Evolutionary conservation across 2,888 invertebrate genomes (phyloP).

Genomic region (Rhodophaea formosa): DNA sequence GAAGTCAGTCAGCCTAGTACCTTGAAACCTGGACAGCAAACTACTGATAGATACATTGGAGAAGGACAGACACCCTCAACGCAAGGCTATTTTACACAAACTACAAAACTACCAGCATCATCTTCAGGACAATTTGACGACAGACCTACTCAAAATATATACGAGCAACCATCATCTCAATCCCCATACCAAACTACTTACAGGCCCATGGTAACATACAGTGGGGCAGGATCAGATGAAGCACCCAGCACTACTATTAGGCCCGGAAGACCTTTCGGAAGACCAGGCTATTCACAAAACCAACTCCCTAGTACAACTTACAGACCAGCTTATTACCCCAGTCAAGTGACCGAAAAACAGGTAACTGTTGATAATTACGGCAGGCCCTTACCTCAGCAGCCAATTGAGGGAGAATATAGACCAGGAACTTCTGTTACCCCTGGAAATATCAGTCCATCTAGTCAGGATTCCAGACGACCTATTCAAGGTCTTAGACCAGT

Average conservation of each 20-base stretch:
- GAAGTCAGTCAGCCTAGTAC: background rate
- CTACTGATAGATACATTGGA: conserved; percentile 4
- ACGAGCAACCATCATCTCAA: conserved; percentile 4
- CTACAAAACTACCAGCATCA: background rate
- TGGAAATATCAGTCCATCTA: background rate
- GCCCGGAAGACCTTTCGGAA: conserved; percentile 17
- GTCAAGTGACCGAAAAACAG: background rate
- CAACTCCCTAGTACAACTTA: conserved; percentile 20
- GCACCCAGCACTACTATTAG: background rate
- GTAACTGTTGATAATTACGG: conserved; percentile 24
- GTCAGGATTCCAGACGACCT: background rate
- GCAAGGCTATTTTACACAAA: background rate
- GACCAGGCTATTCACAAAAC: conserved; percentile 9
- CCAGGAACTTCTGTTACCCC: background rate
- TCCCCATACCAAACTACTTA: conserved; percentile 18
- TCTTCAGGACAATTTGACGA: background rate
- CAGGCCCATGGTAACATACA: conserved; percentile 16
- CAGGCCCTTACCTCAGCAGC: conserved; percentile 20
- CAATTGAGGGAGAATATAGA: conserved; percentile 8
- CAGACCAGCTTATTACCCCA: background rate
- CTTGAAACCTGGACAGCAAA: conserved; percentile 19
- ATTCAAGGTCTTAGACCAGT: background rate
- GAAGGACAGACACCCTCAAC: conserved; percentile 6
- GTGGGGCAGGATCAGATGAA: background rate
- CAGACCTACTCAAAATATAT: background rate